phyloP scores from a whole-genome alignment of 2,113 vertebrate species.

The Carassius auratus region DNA sequence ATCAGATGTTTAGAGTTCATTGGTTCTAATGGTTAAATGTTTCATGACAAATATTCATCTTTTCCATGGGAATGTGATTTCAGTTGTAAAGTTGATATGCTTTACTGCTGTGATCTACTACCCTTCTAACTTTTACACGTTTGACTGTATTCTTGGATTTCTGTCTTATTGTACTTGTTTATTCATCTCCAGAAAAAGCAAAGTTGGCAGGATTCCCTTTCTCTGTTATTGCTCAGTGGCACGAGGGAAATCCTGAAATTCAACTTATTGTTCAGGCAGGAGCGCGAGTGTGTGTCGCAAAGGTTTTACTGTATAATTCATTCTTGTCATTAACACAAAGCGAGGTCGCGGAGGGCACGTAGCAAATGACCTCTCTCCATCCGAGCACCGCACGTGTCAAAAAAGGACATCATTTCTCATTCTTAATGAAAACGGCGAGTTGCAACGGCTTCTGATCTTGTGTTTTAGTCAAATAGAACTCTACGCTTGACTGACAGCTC shows the following conservation, averaged over 20 bases:
- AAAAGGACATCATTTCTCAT: constrained; percentile 74
- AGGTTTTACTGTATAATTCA: constrained; percentile 41
- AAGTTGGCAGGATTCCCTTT: not conserved
- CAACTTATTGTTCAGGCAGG: not conserved
- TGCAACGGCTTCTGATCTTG: constrained; percentile 92
- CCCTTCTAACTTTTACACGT: not conserved
- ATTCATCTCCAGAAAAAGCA: not conserved
- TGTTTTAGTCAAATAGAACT: constrained; percentile 91
- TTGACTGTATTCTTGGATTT: not conserved
- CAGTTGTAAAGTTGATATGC: too few relatives aligned
- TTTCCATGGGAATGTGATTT: too few relatives aligned
- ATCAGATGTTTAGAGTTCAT: not conserved
- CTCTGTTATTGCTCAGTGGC: not conserved
- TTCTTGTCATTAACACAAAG: constrained; percentile 43
- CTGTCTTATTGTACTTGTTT: not conserved
- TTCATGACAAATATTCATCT: too few relatives aligned
- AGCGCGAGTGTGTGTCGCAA: not conserved
- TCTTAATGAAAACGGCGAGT: constrained; percentile 85
- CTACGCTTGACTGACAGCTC: constrained; percentile 91
- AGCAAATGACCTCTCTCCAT: constrained; percentile 50
- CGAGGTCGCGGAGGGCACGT: constrained; percentile 37
- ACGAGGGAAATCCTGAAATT: not conserved
- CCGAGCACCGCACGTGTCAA: constrained; percentile 25
- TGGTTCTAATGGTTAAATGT: too few relatives aligned
- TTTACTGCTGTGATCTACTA: not conserved